phyloP scores from a whole-genome alignment of 64 coral and sea anemone genomes.

The Pocillopora verrucosa region DNA sequence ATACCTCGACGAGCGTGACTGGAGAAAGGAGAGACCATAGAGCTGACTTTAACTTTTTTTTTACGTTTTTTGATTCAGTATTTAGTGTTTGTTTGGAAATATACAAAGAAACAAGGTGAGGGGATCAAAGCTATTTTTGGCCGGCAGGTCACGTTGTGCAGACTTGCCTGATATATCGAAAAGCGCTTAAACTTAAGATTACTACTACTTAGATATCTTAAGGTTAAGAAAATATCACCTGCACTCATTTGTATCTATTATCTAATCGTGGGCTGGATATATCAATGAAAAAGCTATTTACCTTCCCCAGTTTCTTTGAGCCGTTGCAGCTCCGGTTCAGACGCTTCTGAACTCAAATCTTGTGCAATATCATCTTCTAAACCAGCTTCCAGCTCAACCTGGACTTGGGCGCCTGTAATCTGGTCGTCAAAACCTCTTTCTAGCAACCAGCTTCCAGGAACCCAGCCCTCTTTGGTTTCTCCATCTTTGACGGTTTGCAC shows the following conservation, averaged over 20 bases:
- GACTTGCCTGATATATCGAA: no score
- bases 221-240: no score
- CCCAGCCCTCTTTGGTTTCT: conserved; percentile 82
- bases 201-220: no score
- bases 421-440: conserved; percentile 60
- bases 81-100: not conserved
- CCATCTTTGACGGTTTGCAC: conserved; percentile 78
- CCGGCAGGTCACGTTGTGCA: not conserved
- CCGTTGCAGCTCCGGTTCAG: conserved; percentile 79
- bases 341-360: conserved; percentile 82
- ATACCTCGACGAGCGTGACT: not conserved
- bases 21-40: not conserved
- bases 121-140: not conserved
- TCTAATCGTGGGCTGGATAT: not conserved
- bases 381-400: conserved; percentile 14
- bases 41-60: not conserved
- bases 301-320: conserved; percentile 55
- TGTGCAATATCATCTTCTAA: conserved; percentile 48
- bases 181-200: no score
- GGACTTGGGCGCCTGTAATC: conserved; percentile 20
- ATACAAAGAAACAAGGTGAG: not conserved
- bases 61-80: not conserved
- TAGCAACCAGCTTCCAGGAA: conserved; percentile 79
- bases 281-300: not conserved
- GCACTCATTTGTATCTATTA: not conserved